phyloP scores from a whole-genome alignment of 1,140 invertebrate genomes.

The Protaetia brevitarsis region DNA sequence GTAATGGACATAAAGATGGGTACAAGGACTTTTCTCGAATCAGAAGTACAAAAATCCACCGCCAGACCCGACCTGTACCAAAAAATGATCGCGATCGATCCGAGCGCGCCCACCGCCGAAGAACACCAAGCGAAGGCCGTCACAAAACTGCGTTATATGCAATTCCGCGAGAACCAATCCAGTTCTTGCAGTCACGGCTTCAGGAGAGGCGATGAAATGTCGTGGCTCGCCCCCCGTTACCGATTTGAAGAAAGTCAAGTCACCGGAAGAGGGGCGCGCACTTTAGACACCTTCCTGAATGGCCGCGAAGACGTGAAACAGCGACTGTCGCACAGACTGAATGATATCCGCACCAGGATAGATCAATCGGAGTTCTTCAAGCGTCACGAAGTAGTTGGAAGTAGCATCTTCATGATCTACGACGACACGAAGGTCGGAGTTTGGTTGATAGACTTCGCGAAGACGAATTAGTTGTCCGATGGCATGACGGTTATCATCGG shows the following conservation, averaged over 20 bases:
- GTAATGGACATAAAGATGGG: slow-evolving; percentile 95
- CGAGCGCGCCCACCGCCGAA: slow-evolving; percentile 75
- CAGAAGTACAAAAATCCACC: slow-evolving; percentile 82
- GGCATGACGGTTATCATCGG: slow-evolving; percentile 70
- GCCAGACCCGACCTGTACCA: slow-evolving; percentile 78
- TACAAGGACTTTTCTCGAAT: slow-evolving; percentile 86
- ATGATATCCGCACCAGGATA: slow-evolving; percentile 73
- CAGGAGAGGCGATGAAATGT: slow-evolving; percentile 90
- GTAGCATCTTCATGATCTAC: slow-evolving; percentile 91
- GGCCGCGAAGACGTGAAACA: slow-evolving; percentile 62
- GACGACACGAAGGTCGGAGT: slow-evolving; percentile 81
- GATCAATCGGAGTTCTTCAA: slow-evolving; percentile 86
- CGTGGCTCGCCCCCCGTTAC: slow-evolving; percentile 71
- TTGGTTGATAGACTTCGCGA: slow-evolving; percentile 97
- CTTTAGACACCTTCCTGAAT: slow-evolving; percentile 75
- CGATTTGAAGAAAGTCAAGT: slow-evolving; percentile 75
- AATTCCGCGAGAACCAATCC: slow-evolving; percentile 89
- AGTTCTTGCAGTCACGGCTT: slow-evolving; percentile 92
- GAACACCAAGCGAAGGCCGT: slow-evolving; percentile 77
- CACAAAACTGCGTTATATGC: slow-evolving; percentile 93
- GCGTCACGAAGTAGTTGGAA: slow-evolving; percentile 90
- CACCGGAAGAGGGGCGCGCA: slow-evolving; percentile 68
- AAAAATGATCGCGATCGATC: slow-evolving; percentile 93
- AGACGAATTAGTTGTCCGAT: slow-evolving; percentile 74
- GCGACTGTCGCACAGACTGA: slow-evolving; percentile 70